Base-by-base conservation (phyloP, 2,113 vertebrate species). In the Alexandromys fortis region DNA sequence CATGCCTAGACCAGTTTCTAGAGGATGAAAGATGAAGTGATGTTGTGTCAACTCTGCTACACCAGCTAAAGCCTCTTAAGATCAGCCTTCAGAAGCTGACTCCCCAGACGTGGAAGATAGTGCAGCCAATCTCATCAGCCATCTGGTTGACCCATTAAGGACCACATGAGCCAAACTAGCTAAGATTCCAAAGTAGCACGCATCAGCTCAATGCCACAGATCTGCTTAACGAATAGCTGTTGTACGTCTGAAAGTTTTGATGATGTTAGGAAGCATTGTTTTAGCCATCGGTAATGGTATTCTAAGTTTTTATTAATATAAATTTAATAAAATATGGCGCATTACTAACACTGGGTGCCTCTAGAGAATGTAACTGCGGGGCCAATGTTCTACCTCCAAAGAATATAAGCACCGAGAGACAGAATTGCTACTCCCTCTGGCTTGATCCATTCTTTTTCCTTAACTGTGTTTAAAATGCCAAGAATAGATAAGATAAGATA, bases 241-340 rank as follows among this genome's bases (percentile, higher is more conserved):
- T 75, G 35, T 17, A n/a, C 35, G 26, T 83, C 73, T 79, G 83
- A 90, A 94, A 61, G 85, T 96, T 96, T 90, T 70, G 28, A 79
- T 79, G 49, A 93, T 94, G 19, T 79, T 85, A 70, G 10, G 38
- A 75, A 92, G 24, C 49, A 93, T 68, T 87, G 73, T 90, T 92
- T 92, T 72, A 91, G 73, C 17, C 76, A 95, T 42, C 35, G 0
- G 78, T 86, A 94, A 95, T 38, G 85, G 49, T 42, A 65, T 42
- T 12, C 26, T 91, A 8, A 89, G 22, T 77, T 90, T 93, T 35
- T 26, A 73, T 38, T 38, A 72, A 88, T 47, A 86, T 2, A 26
- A 78, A 49, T 45, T 86, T 86, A 92, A 79, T 45, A 92, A 82
- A 85, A 67, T 45, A 42, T 81, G 7, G 81, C 12, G 26, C 86